Conservation (phyloP, 2,113 vertebrate species). For the Excalfactoria chinensis region DNA sequence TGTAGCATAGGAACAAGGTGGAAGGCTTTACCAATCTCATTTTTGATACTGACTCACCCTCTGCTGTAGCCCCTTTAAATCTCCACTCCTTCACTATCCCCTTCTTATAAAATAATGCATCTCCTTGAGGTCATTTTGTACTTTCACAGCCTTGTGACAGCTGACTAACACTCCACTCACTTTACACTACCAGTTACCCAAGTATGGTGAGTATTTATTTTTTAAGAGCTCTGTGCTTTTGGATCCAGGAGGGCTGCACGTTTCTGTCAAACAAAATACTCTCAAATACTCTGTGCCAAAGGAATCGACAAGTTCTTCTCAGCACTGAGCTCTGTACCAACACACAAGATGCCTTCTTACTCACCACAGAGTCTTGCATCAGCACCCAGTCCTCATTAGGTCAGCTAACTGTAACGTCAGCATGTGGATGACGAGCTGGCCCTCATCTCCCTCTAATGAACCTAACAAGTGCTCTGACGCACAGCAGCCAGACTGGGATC, state of each 20-base stretch:
- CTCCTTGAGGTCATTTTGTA: background rate
- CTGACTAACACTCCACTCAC: background rate
- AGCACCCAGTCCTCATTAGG: background rate
- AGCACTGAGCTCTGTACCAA: background rate
- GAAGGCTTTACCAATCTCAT: background rate
- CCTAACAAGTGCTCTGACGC: rapidly evolving
- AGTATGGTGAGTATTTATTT: background rate
- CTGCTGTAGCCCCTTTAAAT: background rate
- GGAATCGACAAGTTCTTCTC: background rate
- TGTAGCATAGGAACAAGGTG: background rate
- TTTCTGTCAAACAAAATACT: background rate
- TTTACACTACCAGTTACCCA: background rate
- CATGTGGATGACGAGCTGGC: background rate
- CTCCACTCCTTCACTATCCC: background rate
- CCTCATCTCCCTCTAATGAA: background rate
- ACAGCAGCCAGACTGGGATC: background rate
- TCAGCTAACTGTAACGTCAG: background rate
- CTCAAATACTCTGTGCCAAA: background rate
- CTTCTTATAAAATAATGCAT: background rate
- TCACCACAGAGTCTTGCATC: background rate
- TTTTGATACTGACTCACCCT: background rate
- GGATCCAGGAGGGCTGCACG: background rate
- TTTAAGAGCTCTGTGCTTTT: background rate
- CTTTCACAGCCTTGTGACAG: background rate
- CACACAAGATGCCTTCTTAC: background rate